phyloP scores from a whole-genome alignment of 2,888 invertebrate genomes.

The Aplocera efformata region DNA sequence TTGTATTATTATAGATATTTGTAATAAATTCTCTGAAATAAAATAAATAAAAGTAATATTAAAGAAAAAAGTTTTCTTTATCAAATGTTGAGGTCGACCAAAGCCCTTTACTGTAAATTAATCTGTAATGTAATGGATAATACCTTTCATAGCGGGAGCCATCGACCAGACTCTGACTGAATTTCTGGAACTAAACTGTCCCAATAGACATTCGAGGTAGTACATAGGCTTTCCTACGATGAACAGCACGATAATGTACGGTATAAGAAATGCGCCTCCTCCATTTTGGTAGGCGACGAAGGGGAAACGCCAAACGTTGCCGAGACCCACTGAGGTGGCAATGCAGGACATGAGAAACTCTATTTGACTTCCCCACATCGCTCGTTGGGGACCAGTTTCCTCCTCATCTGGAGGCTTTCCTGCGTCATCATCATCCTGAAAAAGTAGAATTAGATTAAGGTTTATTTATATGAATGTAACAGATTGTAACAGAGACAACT shows the following conservation, averaged over 20 bases:
- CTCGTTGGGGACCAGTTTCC: constrained; percentile 43
- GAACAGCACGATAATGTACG: constrained; percentile 85
- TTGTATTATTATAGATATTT: no score
- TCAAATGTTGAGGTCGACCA: no score
- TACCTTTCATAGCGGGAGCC: constrained; percentile 89
- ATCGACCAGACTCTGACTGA: constrained; percentile 85
- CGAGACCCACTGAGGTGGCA: constrained; percentile 86
- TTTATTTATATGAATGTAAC: no score
- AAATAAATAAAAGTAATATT: no score
- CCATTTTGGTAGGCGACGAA: constrained; percentile 85
- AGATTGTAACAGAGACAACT: no score
- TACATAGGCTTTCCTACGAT: constrained; percentile 90
- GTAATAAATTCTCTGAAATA: no score
- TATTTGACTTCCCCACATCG: constrained; percentile 82
- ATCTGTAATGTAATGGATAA: not conserved
- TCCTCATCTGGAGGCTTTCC: constrained; percentile 20
- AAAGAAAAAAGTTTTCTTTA: no score
- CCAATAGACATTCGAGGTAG: constrained; percentile 90
- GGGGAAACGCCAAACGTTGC: constrained; percentile 85
- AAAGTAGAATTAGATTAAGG: not conserved
- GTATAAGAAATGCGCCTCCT: constrained; percentile 87
- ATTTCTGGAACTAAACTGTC: constrained; percentile 91
- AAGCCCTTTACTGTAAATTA: no score
- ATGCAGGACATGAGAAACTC: constrained; percentile 89
- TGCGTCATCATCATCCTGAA: constrained; percentile 13